Evolutionary conservation across 2,888 invertebrate genomes (phyloP), one percentile per base, ranked within the genome.

Genomic region (Timema podura): DNA sequence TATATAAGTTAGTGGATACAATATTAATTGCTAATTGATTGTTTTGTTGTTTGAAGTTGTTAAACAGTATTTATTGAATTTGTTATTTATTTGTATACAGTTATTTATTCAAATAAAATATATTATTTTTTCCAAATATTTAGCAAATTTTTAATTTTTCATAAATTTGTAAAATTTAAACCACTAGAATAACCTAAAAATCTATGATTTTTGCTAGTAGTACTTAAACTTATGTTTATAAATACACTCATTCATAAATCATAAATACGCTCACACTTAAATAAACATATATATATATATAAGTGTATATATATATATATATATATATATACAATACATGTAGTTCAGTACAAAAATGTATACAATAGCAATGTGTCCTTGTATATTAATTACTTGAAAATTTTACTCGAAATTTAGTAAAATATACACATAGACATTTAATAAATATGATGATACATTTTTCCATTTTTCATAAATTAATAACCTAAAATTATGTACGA

Each of bases 291-390:
- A n/a, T 67, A 67, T 48, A 5, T 48, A 67, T 67, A 46, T 67
- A 67, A 48, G 49, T 67, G 6, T 67, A 67, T 67, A 46, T 48
- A 48, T 67, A 15, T 48, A 5, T 48, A 67, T 67, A 46, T 67
- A 67, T 67, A 46, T 67, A 67, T 67, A 46, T 48, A 48, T 67
- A 15, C 16, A 49, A 67, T 67, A 46, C 49, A 48, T 48, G 30
- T 67, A 67, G 47, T 45, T 15, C 30, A 45, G 5, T 16, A 30
- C n/a, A 65, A n/a, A 16, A 9, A 16, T 9, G 2, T 65, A 65
- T 16, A 65, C 30, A 30, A 30, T 30, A 30, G 30, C 30, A 30
- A 30, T 30, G 30, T 30, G 30, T 30, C 30, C 30, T 30, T 30
- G 3, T 3, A 30, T 30, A 30, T 30, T 30, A 30, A 30, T 30